A percentile compares a stretch with the other conserved stretches of the same genome.
Conservation (phyloP, 2,797 vertebrate species). For the Coranthus polyacanthus region DNA sequence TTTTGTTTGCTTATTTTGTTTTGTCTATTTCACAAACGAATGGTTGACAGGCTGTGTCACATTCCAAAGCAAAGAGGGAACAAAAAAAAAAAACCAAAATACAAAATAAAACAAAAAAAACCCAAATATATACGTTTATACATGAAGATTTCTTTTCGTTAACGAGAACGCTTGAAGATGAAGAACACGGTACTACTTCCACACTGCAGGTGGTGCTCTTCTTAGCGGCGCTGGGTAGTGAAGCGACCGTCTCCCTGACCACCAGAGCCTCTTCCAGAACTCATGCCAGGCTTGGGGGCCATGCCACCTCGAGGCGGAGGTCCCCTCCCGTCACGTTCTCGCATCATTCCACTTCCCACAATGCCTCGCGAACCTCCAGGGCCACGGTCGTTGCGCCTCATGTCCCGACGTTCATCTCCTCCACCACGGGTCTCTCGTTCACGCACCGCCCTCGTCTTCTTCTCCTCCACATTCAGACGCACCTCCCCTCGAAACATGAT, state of each 20-base stretch:
- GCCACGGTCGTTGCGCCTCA: slow-evolving; percentile 91
- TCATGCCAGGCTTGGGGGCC: slow-evolving; percentile 91
- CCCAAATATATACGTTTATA: slow-evolving; percentile 83
- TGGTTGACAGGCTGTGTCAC: slow-evolving; percentile 94
- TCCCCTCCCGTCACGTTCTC: slow-evolving; percentile 92
- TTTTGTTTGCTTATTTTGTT: slow-evolving; percentile 80
- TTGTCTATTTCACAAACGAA: slow-evolving; percentile 90
- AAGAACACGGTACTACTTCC: slow-evolving; percentile 91
- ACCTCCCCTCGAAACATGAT: slow-evolving; percentile 99
- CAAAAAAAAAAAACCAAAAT: slow-evolving; percentile 45
- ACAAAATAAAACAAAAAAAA: slow-evolving; percentile 54
- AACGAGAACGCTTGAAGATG: slow-evolving; percentile 93
- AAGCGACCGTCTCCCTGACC: slow-evolving; percentile 93
- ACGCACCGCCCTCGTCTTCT: slow-evolving; percentile 93
- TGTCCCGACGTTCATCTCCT: slow-evolving; percentile 90
- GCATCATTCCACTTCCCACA: slow-evolving; percentile 91
- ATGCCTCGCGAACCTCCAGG: slow-evolving; percentile 90
- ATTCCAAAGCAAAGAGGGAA: slow-evolving; percentile 93
- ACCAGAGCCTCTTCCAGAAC: slow-evolving; percentile 88
- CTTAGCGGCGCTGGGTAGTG: slow-evolving; percentile 92
- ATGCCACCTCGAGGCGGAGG: slow-evolving; percentile 90
- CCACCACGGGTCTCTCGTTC: slow-evolving; percentile 92
- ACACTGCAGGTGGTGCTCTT: slow-evolving; percentile 77
- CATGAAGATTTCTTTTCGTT: slow-evolving; percentile 84
- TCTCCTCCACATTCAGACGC: slow-evolving; percentile 98